A percentile compares a stretch with the other conserved stretches of the same genome.
phyloP scores from a whole-genome alignment of 37 sponge, comb jelly and placozoan genomes.

The Hormiphora californensis region DNA sequence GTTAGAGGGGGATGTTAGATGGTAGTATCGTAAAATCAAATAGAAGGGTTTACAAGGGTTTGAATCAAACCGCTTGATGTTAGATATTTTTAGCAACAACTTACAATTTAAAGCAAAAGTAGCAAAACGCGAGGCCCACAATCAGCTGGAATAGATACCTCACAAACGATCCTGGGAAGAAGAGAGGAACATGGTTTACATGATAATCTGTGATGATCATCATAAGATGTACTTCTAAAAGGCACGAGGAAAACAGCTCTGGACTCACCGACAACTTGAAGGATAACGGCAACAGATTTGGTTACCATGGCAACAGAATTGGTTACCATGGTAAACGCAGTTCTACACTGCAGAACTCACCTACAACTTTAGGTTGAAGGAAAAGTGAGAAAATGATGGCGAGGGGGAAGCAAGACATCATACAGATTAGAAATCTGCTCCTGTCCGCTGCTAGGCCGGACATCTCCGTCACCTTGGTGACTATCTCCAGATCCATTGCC shows the following conservation, averaged over 20 bases:
- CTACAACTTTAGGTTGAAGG: neutral
- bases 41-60: neutral
- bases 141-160: slow-evolving; percentile 4
- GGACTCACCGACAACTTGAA: too few species aligned
- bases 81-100: neutral
- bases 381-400: slow-evolving; percentile 29
- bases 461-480: neutral
- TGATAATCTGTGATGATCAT: too few species aligned
- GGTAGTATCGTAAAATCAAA: neutral
- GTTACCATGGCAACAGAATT: too few species aligned
- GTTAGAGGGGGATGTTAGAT: too few species aligned
- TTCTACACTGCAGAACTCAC: too few species aligned
- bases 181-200: too few species aligned
- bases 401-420: slow-evolving; percentile 28
- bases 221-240: too few species aligned
- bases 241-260: too few species aligned
- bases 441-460: slow-evolving; percentile 25
- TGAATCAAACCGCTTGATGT: neutral
- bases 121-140: neutral
- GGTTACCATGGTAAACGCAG: too few species aligned
- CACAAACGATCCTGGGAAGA: neutral
- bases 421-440: neutral
- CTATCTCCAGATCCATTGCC: slow-evolving; percentile 35
- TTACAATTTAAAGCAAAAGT: slow-evolving; percentile 35
- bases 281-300: too few species aligned